Evolutionary conservation across 2,113 vertebrate genomes (phyloP), one percentile per base, ranked within the genome.

Genomic region (Engraulis encrasicolus): DNA sequence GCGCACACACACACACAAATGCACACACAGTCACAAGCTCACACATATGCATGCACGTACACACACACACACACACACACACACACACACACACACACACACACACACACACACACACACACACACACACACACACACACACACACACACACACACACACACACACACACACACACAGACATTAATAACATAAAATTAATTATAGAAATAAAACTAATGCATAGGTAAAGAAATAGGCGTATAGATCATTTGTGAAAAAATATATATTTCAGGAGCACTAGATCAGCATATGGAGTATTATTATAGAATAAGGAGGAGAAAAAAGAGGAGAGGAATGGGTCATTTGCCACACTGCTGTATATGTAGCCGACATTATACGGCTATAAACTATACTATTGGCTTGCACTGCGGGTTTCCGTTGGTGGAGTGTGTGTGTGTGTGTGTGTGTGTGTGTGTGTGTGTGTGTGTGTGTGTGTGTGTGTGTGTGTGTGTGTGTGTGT

Each of bases 401-500:
- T 34, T 23, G 27, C 31, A 31, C 58, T 66, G 27, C 34, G 58
- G 6, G 58, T 66, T 66, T 66, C 31, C 27, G 12, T 36, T 74
- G n/a, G n/a, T n/a, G 27, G 12, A 66, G n/a, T 27, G 40, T 45
- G n/a, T 11, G 66, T 14, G 12, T 45, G 40, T 45, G 3, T 45
- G 40, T 45, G 40, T 45, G 40, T 45, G 40, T 45, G 40, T 45
- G 40, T 45, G 40, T 45, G 40, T 45, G 66, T 74, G 27, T 74
- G 27, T 74, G 66, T 74, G 27, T 74, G 27, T 74, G 66, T 74
- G 27, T 74, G 27, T 74, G 66, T 74, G 27, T 74, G n/a, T 27
- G 40, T 45, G n/a, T 11, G 66, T 14, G 12, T 45, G 40, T 45
- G 3, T 45, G 40, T 45, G 40, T 45, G 40, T 45, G 40, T 45